These are phyloP conservation scores for Chrosomus eos DNA, from an alignment of 2,797 vertebrate species.

Conservation along the genomic window DNA sequence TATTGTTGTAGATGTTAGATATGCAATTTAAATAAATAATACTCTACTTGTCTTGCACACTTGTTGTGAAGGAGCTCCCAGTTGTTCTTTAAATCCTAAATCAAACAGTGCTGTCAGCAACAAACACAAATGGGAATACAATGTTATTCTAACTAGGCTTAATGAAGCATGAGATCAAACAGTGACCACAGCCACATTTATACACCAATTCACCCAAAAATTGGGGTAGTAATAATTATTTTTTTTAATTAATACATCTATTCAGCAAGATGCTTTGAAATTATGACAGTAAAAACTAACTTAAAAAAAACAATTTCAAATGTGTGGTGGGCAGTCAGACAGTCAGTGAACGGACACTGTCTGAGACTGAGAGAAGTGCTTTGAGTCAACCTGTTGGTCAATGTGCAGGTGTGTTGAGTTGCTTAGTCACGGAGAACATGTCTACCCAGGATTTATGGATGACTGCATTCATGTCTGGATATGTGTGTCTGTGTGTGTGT, in stretches of 20 bases:
- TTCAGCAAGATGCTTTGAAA: not conserved
- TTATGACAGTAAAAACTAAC: not conserved
- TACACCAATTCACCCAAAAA: not conserved
- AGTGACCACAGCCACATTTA: not conserved
- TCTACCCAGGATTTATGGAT: conserved; percentile 21
- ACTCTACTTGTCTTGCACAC: not conserved
- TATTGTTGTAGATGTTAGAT: not conserved
- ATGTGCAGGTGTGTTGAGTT: conserved; percentile 31
- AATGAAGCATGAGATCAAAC: not conserved
- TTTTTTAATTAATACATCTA: not conserved
- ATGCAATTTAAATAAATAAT: not conserved
- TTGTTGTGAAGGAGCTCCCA: not conserved
- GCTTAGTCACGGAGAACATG: conserved; percentile 5
- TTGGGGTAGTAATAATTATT: no score
- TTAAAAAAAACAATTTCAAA: no score
- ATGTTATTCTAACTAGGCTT: not conserved
- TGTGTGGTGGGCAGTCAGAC: no score
- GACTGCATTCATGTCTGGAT: conserved; percentile 34
- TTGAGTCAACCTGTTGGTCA: conserved; percentile 23
- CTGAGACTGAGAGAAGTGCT: conserved; percentile 2
- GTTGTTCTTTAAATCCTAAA: conserved; percentile 4
- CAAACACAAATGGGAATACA: not conserved
- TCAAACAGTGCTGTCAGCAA: not conserved
- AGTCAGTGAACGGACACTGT: not conserved
- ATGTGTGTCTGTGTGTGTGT: not conserved